phyloP scores from a whole-genome alignment of 2,888 invertebrate genomes.

The Campaea margaritaria region DNA sequence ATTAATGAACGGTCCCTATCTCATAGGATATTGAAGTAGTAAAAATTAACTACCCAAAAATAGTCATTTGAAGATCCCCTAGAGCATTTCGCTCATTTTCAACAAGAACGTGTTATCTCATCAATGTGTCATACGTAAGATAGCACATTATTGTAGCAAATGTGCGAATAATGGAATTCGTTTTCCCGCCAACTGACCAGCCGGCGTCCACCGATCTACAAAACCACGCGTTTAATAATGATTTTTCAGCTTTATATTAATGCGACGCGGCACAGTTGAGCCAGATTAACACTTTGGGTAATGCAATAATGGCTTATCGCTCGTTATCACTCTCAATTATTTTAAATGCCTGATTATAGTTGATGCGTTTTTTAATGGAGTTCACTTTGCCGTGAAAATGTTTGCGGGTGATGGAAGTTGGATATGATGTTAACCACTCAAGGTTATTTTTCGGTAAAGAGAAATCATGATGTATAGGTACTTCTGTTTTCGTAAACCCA shows the following conservation, averaged over 20 bases:
- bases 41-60: background rate
- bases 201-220: conserved; percentile 20
- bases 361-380: conserved; percentile 22
- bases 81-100: no score
- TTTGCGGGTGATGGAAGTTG: no score
- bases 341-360: conserved; percentile 2
- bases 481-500: no score
- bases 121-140: no score
- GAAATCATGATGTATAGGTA: no score
- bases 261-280: conserved; percentile 59
- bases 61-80: conserved; percentile 5
- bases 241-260: conserved; percentile 66
- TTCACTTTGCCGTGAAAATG: no score
- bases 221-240: conserved; percentile 52
- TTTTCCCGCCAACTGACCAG: conserved; percentile 28
- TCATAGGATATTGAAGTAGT: no score
- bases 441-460: background rate
- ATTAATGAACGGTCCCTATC: no score
- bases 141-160: no score
- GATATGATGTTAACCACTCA: background rate
- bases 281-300: conserved; percentile 71
- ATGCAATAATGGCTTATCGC: conserved; percentile 55
- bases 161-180: conserved; percentile 28
- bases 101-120: no score
- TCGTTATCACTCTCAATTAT: conserved; percentile 38